Base-by-base conservation (phyloP, 2,113 vertebrate species). In the Phasianus colchicus region DNA sequence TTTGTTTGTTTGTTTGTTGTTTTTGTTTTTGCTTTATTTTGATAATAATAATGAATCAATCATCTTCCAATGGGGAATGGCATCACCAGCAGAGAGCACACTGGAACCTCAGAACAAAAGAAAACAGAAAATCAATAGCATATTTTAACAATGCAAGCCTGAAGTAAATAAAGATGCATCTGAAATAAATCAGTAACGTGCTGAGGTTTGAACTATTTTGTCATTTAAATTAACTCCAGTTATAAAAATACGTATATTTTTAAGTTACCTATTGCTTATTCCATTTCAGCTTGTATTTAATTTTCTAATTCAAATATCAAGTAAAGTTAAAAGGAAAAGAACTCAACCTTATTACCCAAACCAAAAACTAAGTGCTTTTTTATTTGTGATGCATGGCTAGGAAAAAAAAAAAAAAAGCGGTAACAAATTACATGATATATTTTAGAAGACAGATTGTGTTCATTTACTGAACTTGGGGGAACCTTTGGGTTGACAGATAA, bases 391-490 rank as follows among this genome's bases (percentile, higher is more conserved):
- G 94, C 84, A 90, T 73, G 75, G 93, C 91, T 95, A 75, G 67
- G 52, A 92, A 89, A 96, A 15, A 54, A 27, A 52, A 89, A 96
- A 30, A 55, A 55, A 96, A 95, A 95, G 83, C 84, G 82, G 95
- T 94, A 96, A 97, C 83, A 95, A 97, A 97, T 96, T 96, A 93
- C 93, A 48, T 86, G 86, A 86, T 96, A 42, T 69, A 95, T 96
- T 92, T 97, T 96, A 91, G 88, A 92, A 96, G 96, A 93, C 96
- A 97, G 96, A 96, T 95, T 96, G 94, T 95, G 90, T 93, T 96
- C 96, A 96, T 97, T 97, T 97, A 93, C 94, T 95, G 96, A 97
- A 97, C 96, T 96, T 95, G 65, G 93, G 93, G 83, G 97, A 98
- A 97, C 96, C 96, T 95, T 96, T 95, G 64, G 32, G 73, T 94